A percentile compares a stretch with the other conserved stretches of the same genome.
Conservation (phyloP, 1,140 invertebrate species). For the Saccostrea cuccullata region DNA sequence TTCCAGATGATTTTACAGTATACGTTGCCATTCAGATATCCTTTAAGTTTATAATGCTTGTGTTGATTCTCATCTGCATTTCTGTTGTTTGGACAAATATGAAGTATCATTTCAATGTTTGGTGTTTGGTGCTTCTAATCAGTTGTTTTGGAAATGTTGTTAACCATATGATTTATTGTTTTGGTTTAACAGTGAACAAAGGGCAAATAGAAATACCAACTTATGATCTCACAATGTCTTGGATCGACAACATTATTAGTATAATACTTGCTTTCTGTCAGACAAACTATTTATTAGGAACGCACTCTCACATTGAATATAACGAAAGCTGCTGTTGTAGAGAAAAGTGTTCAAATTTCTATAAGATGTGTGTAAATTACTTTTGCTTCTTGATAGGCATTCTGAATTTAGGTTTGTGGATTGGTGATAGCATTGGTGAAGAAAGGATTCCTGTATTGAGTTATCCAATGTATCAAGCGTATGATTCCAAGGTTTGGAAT, state of each 20-base stretch:
- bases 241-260: neutral
- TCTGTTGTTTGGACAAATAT: neutral
- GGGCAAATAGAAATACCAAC: no score
- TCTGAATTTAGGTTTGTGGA: neutral
- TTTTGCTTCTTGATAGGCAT: neutral
- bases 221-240: neutral
- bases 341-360: neutral
- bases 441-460: neutral
- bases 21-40: neutral
- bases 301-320: neutral
- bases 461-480: neutral
- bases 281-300: neutral
- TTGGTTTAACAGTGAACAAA: neutral
- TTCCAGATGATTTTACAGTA: neutral
- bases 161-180: neutral
- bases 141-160: slow-evolving; percentile 1
- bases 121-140: neutral
- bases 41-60: neutral
- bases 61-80: neutral
- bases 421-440: neutral
- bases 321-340: neutral
- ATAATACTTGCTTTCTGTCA: neutral
- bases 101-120: slow-evolving; percentile 1
- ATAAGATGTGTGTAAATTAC: neutral
- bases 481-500: neutral